Conservation (phyloP, 2,888 invertebrate genomes). For the Cylloceria caligata region DNA sequence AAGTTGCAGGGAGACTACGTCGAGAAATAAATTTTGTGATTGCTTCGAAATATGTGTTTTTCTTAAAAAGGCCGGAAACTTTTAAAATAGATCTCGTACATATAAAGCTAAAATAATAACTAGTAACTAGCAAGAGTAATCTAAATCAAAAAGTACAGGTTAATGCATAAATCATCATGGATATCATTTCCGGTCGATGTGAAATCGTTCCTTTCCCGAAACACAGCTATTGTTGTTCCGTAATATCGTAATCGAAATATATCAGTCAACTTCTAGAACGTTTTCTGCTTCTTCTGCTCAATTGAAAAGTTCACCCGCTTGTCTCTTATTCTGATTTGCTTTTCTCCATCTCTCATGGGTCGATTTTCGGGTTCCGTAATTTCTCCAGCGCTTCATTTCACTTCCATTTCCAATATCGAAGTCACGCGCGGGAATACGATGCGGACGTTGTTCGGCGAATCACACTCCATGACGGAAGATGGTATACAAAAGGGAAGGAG, state of each 20-base stretch:
- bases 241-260: slow-evolving; percentile 45
- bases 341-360: neutral
- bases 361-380: neutral
- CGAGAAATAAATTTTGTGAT: too few relatives aligned
- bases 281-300: slow-evolving; percentile 12
- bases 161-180: slow-evolving; percentile 39
- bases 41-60: too few relatives aligned
- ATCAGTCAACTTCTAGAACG: slow-evolving; percentile 5
- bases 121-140: too few relatives aligned
- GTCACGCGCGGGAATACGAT: slow-evolving; percentile 44
- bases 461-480: slow-evolving; percentile 19
- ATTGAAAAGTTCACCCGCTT: slow-evolving; percentile 25
- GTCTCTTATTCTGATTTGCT: slow-evolving; percentile 4
- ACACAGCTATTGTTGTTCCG: slow-evolving; percentile 34
- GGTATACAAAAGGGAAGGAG: neutral
- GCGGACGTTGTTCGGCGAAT: slow-evolving; percentile 51
- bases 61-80: too few relatives aligned
- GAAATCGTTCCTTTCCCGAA: slow-evolving; percentile 17
- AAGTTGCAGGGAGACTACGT: too few relatives aligned
- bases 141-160: slow-evolving; percentile 10
- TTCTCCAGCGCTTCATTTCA: slow-evolving; percentile 7
- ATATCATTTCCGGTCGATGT: slow-evolving; percentile 8
- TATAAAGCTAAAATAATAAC: too few relatives aligned
- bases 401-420: slow-evolving; percentile 59
- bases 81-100: too few relatives aligned